Conservation (phyloP, 2,888 invertebrate genomes). For the Hermaeophaga mercurialis region DNA sequence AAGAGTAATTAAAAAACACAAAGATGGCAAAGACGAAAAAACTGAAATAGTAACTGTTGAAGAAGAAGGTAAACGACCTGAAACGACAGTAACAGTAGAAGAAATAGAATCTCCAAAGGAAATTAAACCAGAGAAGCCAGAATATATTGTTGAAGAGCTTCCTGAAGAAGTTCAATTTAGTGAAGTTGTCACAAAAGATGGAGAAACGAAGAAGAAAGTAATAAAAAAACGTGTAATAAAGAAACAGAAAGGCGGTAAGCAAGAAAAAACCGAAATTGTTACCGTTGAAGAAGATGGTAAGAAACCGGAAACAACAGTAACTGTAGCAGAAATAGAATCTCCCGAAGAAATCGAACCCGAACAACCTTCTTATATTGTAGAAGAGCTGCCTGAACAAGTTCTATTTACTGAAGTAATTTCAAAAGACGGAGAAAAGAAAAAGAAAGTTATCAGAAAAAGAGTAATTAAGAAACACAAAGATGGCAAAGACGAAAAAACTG, state of each 20-base stretch:
- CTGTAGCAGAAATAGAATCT: conserved; percentile 34
- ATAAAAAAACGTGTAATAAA: conserved; percentile 55
- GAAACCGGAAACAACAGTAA: conserved; percentile 48
- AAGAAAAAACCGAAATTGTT: conserved; percentile 48
- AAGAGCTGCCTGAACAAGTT: conserved; percentile 49
- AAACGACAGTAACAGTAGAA: conserved; percentile 47
- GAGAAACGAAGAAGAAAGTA: conserved; percentile 42
- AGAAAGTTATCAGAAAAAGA: conserved; percentile 46
- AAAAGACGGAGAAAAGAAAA: conserved; percentile 49
- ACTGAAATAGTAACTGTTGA: conserved; percentile 39
- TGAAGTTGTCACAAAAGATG: conserved; percentile 39
- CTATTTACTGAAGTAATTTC: conserved; percentile 51
- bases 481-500: conserved; percentile 42
- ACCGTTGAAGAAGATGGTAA: conserved; percentile 48
- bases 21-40: conserved; percentile 52
- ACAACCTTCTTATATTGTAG: conserved; percentile 35
- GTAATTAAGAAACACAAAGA: conserved; percentile 46
- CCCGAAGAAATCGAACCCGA: conserved; percentile 48
- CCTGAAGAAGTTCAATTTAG: conserved; percentile 31
- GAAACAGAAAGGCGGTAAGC: conserved; percentile 54
- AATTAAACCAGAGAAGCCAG: conserved; percentile 30
- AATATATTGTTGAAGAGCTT: conserved; percentile 28
- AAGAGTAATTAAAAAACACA: conserved; percentile 54
- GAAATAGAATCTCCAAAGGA: conserved; percentile 46
- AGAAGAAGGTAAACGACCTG: conserved; percentile 55